These are phyloP conservation scores for Melanogrammus aeglefinus DNA, from an alignment of 2,797 vertebrate genomes.

Conservation along the genomic window DNA sequence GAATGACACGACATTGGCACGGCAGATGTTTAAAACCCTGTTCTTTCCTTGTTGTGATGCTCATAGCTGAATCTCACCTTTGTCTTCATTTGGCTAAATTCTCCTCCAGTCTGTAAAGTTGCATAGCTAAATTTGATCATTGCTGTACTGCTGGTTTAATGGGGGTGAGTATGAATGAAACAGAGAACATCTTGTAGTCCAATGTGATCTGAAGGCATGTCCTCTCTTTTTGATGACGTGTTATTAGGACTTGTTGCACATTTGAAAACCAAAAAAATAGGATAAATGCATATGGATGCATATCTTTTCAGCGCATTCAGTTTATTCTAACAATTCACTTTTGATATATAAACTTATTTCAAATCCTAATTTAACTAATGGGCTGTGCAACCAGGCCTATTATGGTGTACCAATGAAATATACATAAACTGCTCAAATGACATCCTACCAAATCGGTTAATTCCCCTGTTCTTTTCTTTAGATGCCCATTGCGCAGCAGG, in stretches of 20 bases:
- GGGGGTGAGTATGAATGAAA: conserved; percentile 68
- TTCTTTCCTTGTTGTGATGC: conserved; percentile 67
- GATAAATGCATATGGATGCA: conserved; percentile 25
- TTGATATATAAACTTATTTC: conserved; percentile 9
- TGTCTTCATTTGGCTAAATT: conserved; percentile 84
- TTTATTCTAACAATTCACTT: background rate
- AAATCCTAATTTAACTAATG: conserved; percentile 37
- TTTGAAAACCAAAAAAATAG: conserved; percentile 37
- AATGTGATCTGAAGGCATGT: conserved; percentile 63
- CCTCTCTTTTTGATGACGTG: conserved; percentile 49
- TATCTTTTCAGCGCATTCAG: conserved; percentile 4
- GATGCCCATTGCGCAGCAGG: conserved; percentile 96
- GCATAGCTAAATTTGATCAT: conserved; percentile 61
- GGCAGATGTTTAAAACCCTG: conserved; percentile 5
- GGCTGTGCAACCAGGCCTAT: conserved; percentile 68
- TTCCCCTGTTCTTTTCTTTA: conserved; percentile 98
- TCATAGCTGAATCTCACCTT: conserved; percentile 81
- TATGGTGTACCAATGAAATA: conserved; percentile 62
- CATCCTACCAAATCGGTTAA: conserved; percentile 80
- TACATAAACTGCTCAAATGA: conserved; percentile 59
- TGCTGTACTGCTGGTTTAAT: conserved; percentile 60
- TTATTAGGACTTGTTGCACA: conserved; percentile 70
- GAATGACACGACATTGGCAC: conserved; percentile 24
- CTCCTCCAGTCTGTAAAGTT: conserved; percentile 54
- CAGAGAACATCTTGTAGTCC: conserved; percentile 47